Percentiles rank a stretch among this genome's conserved stretches.
These are phyloP conservation scores for Aptenodytes patagonicus DNA, from an alignment of 2,113 vertebrate species.

Conservation along the genomic window DNA sequence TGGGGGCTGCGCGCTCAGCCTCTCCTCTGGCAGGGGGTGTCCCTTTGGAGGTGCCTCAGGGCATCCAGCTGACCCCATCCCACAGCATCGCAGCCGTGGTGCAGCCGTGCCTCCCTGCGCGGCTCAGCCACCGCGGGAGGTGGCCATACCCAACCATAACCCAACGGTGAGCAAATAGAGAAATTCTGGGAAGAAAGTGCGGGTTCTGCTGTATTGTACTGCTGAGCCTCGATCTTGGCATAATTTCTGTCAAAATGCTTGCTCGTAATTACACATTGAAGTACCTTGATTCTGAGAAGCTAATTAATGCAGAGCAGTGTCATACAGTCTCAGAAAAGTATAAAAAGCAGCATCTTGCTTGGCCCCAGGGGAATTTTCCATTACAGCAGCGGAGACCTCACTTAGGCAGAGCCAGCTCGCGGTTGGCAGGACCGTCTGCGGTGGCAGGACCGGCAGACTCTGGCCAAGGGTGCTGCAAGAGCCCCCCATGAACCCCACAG, in stretches of 20 bases:
- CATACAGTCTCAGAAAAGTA: background rate
- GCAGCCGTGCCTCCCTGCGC: fast-evolving
- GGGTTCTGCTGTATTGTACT: background rate
- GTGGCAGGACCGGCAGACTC: background rate
- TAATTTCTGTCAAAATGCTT: background rate
- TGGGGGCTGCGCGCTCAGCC: background rate
- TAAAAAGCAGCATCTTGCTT: background rate
- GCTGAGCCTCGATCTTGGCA: background rate
- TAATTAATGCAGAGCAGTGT: background rate
- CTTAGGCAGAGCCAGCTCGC: background rate
- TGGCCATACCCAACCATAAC: background rate
- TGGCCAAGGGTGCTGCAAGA: background rate
- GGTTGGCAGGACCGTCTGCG: background rate
- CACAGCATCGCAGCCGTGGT: background rate
- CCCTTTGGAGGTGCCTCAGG: background rate
- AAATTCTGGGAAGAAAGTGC: fast-evolving
- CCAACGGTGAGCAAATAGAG: fast-evolving
- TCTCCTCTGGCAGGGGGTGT: background rate
- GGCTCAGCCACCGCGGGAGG: fast-evolving
- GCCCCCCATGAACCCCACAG: too few species aligned
- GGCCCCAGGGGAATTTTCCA: background rate
- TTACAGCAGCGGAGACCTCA: background rate
- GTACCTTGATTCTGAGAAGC: background rate
- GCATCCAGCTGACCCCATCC: background rate
- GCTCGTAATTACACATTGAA: background rate